Percentiles rank a stretch among this genome's conserved stretches.
Evolutionary conservation across 2,797 vertebrate species (phyloP).

Genomic region (Leuciscus waleckii): DNA sequence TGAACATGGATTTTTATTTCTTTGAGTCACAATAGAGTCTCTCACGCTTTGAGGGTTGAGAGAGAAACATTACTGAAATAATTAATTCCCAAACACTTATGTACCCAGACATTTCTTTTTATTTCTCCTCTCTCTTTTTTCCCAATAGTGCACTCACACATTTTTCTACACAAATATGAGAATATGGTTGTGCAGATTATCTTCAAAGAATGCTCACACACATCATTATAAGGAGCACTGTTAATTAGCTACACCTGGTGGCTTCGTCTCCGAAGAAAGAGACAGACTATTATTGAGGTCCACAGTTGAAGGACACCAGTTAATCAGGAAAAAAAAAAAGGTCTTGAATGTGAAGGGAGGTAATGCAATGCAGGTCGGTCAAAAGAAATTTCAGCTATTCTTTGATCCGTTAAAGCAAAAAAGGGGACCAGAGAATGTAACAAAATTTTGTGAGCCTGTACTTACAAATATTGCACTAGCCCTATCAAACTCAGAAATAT

Average conservation of each 20-base stretch:
- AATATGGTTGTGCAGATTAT: background rate
- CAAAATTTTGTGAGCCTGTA: background rate
- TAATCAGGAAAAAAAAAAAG: constrained; percentile 29
- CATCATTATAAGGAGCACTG: background rate
- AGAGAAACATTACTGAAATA: constrained; percentile 33
- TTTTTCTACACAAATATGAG: background rate
- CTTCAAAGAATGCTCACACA: constrained; percentile 25
- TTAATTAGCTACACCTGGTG: constrained; percentile 43
- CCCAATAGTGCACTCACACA: background rate
- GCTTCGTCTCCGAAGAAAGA: background rate
- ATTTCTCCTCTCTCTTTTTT: background rate
- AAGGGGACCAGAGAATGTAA: background rate
- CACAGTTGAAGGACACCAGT: constrained; percentile 1
- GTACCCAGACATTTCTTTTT: background rate
- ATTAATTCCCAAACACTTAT: constrained; percentile 27
- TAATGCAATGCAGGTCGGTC: background rate
- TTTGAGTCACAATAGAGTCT: constrained; percentile 53
- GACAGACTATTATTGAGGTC: background rate
- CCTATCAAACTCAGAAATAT: background rate
- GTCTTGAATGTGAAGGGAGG: constrained; percentile 3
- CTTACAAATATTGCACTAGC: background rate
- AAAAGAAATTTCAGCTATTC: constrained; percentile 19
- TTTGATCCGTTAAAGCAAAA: background rate
- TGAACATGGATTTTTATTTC: constrained; percentile 53
- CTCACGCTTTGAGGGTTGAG: constrained; percentile 37